Conservation (phyloP, 2,113 vertebrate species). For the Tetrao urogallus region DNA sequence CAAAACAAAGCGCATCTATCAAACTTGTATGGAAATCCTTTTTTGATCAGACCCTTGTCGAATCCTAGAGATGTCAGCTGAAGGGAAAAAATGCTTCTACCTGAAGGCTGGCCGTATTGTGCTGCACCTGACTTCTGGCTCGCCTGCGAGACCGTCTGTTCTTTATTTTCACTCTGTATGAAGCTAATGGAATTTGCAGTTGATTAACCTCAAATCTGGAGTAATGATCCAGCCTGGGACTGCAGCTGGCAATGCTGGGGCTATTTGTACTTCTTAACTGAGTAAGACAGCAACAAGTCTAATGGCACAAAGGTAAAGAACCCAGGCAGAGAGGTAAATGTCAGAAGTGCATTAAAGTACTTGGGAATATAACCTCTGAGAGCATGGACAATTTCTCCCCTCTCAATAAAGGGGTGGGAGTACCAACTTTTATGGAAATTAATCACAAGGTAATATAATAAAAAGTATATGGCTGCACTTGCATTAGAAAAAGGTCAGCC, state of each 20-base stretch:
- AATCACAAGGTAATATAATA: neutral
- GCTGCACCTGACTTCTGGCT: constrained; percentile 77
- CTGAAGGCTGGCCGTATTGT: constrained; percentile 69
- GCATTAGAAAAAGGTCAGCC: constrained; percentile 11
- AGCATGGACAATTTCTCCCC: neutral
- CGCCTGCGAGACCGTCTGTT: constrained; percentile 73
- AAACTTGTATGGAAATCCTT: constrained; percentile 10
- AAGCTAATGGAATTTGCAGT: constrained; percentile 85
- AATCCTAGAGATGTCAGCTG: constrained; percentile 13
- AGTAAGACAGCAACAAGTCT: constrained; percentile 80
- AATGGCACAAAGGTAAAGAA: constrained; percentile 26
- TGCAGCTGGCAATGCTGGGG: constrained; percentile 72
- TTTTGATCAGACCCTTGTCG: constrained; percentile 43
- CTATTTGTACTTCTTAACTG: constrained; percentile 76
- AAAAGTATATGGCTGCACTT: neutral
- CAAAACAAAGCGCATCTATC: neutral
- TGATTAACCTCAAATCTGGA: constrained; percentile 84
- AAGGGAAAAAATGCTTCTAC: constrained; percentile 58
- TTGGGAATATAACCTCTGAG: neutral
- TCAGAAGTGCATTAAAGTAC: neutral
- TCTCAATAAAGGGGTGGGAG: accelerated
- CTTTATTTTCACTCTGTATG: constrained; percentile 82
- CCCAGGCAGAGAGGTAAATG: neutral
- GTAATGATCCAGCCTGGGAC: constrained; percentile 78
- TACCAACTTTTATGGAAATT: neutral